Evolutionary conservation across 2,888 invertebrate species (phyloP), one percentile per base, ranked within the genome.

Genomic region (Cephus rjabovi): DNA sequence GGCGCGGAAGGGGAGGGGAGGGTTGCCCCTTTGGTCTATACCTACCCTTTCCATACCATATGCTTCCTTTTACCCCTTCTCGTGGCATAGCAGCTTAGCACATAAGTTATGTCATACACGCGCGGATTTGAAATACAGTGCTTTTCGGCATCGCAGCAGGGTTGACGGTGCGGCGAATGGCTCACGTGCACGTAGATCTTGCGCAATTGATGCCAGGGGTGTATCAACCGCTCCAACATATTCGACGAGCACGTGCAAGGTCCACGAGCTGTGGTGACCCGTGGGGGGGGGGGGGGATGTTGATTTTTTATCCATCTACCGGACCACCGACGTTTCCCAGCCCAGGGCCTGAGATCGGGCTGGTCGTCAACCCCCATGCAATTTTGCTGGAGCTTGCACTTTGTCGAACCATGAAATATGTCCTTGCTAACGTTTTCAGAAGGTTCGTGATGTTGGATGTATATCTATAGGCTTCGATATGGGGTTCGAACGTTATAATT

Each of bases 331-430:
- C 56, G 23, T 23, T 56, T 23, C 9, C 23, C 70, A 73, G 75
- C 76, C 82, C 82, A 80, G 79, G 84, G 79, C 74, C 73, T 80
- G 80, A 80, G 79, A 80, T 80, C 80, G 68, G 80, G 76, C 76
- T 79, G 78, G 76, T 78, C 75, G 76, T 77, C 74, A 23, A 56
- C 23, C 23, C 6, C 9, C 77, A 37, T 69, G 68, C 23, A 37
- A 34, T 76, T 76, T 77, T 77, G n/a, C 77, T 75, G 77, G 77
- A 75, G 76, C 75, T 77, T 77, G 75, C 74, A 79, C 78, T 78
- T 79, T 77, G 80, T 37, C 78, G 79, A 79, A 80, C 78, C 82
- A 81, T 83, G 83, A 83, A 82, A 83, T 82, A 82, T 76, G 81
- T 80, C 79, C 73, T 30, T 73, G 69, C 30, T 69, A 40, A 56